phyloP scores from a whole-genome alignment of 2,888 invertebrate genomes.

The Drosophila kuntzei region DNA sequence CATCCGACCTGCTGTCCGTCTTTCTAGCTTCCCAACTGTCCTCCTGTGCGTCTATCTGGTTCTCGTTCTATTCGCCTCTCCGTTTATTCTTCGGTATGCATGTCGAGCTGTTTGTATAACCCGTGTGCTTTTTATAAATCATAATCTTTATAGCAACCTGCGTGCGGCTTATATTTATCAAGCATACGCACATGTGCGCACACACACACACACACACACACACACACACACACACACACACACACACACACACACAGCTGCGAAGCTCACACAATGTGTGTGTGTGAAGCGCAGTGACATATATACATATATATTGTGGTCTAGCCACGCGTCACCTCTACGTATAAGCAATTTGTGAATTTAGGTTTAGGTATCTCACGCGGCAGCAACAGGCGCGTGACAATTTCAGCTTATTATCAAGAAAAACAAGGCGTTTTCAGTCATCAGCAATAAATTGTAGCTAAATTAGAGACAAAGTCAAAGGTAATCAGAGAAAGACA shows the following conservation, averaged over 20 bases:
- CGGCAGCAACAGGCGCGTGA: slow-evolving; percentile 30
- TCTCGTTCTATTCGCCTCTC: slow-evolving; percentile 1
- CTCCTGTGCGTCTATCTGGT: slow-evolving; percentile 3
- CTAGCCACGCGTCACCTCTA: slow-evolving; percentile 24
- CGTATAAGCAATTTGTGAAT: slow-evolving; percentile 64
- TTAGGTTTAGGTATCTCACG: slow-evolving; percentile 38
- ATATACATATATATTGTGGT: slow-evolving; percentile 26
- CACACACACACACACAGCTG: slow-evolving; percentile 2
- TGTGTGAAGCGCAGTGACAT: slow-evolving; percentile 42
- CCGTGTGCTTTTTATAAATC: slow-evolving; percentile 67
- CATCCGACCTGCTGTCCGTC: slow-evolving; percentile 13
- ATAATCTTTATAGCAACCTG: slow-evolving; percentile 59
- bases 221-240: slow-evolving; percentile 1
- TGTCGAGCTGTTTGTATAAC: slow-evolving; percentile 31
- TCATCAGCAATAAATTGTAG: slow-evolving; percentile 31
- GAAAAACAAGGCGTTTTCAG: slow-evolving; percentile 15
- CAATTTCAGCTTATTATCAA: slow-evolving; percentile 24
- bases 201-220: neutral
- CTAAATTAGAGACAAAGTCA: neutral
- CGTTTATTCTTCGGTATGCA: slow-evolving; percentile 4
- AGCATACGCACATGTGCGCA: slow-evolving; percentile 22
- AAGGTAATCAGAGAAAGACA: neutral
- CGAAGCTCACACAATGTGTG: slow-evolving; percentile 2
- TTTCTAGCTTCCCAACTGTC: slow-evolving; percentile 4
- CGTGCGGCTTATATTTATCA: slow-evolving; percentile 69